Conservation (phyloP, 2,797 vertebrate species). For the Myotis planiceps region DNA sequence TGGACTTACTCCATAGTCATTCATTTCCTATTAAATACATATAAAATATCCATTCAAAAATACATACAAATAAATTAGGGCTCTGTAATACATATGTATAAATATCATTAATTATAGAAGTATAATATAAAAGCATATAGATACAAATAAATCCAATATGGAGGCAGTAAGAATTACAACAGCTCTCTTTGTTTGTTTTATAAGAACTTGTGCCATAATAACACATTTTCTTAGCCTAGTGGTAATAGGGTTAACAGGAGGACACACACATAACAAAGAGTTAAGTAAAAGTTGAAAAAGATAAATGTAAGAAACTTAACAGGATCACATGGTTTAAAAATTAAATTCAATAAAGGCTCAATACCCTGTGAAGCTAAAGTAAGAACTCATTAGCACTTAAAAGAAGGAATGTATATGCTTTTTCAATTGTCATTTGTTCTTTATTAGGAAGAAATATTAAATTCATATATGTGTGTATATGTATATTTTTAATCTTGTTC, state of each 20-base stretch:
- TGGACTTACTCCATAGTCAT: background rate
- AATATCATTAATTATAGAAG: no score
- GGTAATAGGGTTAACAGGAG: background rate
- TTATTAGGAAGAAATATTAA: constrained; percentile 59
- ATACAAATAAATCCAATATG: background rate
- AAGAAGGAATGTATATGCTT: constrained; percentile 20
- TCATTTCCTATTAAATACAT: background rate
- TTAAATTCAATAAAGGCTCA: constrained; percentile 36
- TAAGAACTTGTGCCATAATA: constrained; percentile 35
- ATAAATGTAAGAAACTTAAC: constrained; percentile 27
- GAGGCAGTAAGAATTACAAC: background rate
- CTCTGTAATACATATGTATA: background rate
- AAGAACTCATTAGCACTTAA: constrained; percentile 54
- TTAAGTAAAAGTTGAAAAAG: constrained; percentile 37
- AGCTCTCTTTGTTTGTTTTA: background rate
- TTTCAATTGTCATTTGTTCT: constrained; percentile 57
- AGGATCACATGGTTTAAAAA: background rate
- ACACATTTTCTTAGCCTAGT: background rate
- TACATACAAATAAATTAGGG: background rate
- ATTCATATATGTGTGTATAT: constrained; percentile 22
- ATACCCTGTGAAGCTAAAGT: constrained; percentile 36
- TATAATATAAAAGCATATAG: no score
- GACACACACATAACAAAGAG: background rate
- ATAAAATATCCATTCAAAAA: background rate
- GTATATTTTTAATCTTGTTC: constrained; percentile 56